phyloP scores from a whole-genome alignment of 2,888 invertebrate genomes.

The Diaperis boleti region DNA sequence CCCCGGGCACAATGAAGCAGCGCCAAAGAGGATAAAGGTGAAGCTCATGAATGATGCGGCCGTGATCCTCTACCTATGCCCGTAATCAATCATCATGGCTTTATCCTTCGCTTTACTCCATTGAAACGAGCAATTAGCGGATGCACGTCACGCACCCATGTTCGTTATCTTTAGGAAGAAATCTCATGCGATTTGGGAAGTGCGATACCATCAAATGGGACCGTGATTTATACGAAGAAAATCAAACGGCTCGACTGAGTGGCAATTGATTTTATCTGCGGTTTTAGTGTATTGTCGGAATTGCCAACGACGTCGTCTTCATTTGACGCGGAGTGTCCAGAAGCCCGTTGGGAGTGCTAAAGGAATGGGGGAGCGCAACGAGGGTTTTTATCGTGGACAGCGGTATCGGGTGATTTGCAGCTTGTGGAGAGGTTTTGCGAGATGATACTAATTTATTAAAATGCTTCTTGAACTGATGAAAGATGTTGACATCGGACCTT shows the following conservation, averaged over 20 bases:
- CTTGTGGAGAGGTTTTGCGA: too few species aligned
- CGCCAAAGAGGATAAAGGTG: slow-evolving; percentile 54
- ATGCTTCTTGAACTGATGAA: too few species aligned
- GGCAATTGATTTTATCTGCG: slow-evolving; percentile 61
- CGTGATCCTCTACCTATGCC: slow-evolving; percentile 55
- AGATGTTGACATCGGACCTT: too few species aligned
- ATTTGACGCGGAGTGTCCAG: slow-evolving; percentile 11
- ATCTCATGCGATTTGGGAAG: slow-evolving; percentile 48
- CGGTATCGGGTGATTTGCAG: too few species aligned
- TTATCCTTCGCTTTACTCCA: slow-evolving; percentile 35
- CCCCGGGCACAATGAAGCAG: slow-evolving; percentile 33
- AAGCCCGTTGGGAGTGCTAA: neutral
- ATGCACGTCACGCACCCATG: slow-evolving; percentile 31
- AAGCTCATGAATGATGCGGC: slow-evolving; percentile 55
- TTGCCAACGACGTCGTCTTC: slow-evolving; percentile 44
- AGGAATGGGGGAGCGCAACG: too few species aligned
- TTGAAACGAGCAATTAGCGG: slow-evolving; percentile 35
- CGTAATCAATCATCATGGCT: slow-evolving; percentile 53
- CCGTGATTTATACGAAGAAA: slow-evolving; percentile 57
- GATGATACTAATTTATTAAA: too few species aligned
- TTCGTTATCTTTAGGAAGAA: slow-evolving; percentile 37
- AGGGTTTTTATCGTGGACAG: too few species aligned
- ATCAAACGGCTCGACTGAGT: slow-evolving; percentile 56
- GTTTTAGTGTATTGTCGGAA: slow-evolving; percentile 58
- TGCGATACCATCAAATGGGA: slow-evolving; percentile 51